These are phyloP conservation scores for Notothenia coriiceps DNA, from an alignment of 2,113 vertebrate genomes.

Conservation along the genomic window DNA sequence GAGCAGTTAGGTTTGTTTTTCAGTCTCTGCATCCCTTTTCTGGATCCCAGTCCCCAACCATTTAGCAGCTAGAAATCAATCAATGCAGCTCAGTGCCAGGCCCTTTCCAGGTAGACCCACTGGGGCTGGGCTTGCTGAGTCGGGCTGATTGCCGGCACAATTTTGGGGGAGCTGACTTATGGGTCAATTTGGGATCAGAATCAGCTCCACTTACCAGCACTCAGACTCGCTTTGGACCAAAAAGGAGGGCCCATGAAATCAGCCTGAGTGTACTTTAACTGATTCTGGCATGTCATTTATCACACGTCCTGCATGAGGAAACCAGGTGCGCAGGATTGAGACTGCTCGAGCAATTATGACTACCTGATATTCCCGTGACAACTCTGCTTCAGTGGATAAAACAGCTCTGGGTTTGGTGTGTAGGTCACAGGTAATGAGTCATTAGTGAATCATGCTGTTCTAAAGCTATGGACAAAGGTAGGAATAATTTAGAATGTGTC, in stretches of 20 bases:
- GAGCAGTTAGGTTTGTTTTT: neutral
- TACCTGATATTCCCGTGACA: constrained; percentile 14
- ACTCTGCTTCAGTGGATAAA: constrained; percentile 5
- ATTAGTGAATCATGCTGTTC: constrained; percentile 5
- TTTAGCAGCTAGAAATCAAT: constrained; percentile 28
- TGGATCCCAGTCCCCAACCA: neutral
- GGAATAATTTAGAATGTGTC: neutral
- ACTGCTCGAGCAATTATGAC: constrained; percentile 7
- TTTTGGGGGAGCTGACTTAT: constrained; percentile 17
- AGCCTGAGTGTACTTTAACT: constrained; percentile 50
- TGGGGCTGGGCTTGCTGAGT: neutral
- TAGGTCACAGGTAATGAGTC: constrained; percentile 21
- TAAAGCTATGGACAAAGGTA: neutral
- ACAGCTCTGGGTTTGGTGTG: constrained; percentile 15
- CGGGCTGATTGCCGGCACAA: constrained; percentile 41
- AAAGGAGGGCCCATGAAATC: constrained; percentile 43
- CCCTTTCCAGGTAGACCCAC: neutral
- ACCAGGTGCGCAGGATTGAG: constrained; percentile 6
- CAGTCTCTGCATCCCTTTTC: neutral
- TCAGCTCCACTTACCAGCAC: constrained; percentile 51
- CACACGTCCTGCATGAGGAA: constrained; percentile 17
- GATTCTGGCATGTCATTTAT: constrained; percentile 55
- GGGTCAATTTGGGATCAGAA: constrained; percentile 54
- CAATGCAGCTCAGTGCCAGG: constrained; percentile 14
- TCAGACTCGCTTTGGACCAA: constrained; percentile 38